These are phyloP conservation scores for Nemoura dubitans DNA, from an alignment of 2,888 invertebrate genomes.

Conservation along the genomic window DNA sequence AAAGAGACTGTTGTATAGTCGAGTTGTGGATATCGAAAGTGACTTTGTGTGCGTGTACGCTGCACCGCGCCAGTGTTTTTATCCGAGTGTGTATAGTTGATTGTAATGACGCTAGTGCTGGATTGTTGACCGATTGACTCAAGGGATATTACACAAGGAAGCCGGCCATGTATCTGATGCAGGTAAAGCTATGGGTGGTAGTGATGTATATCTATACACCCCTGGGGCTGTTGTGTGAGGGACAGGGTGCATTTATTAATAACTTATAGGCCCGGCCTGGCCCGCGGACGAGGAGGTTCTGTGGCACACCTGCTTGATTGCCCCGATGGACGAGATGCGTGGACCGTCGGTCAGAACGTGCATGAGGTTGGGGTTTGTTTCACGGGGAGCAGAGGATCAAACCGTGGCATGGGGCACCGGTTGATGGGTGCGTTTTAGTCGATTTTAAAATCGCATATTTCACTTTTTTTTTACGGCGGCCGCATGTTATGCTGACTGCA, in stretches of 20 bases:
- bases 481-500: too few relatives aligned
- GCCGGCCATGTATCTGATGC: neutral
- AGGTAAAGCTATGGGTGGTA: neutral
- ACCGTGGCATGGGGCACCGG: neutral
- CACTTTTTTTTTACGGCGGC: neutral
- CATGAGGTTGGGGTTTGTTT: too few relatives aligned
- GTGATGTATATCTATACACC: neutral
- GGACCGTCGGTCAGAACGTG: too few relatives aligned
- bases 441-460: neutral
- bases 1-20: neutral
- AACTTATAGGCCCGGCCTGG: neutral
- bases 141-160: neutral
- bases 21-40: neutral
- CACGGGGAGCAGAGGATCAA: too few relatives aligned
- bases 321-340: neutral
- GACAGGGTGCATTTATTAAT: slow-evolving; percentile 7
- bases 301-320: neutral
- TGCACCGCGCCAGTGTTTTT: neutral
- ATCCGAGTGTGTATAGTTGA: neutral
- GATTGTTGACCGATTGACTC: neutral
- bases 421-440: neutral
- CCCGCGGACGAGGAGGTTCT: too few relatives aligned
- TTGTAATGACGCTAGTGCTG: neutral
- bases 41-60: too few relatives aligned
- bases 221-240: neutral